phyloP scores from a whole-genome alignment of 2,888 invertebrate genomes.

The Lithophane ornitopus region DNA sequence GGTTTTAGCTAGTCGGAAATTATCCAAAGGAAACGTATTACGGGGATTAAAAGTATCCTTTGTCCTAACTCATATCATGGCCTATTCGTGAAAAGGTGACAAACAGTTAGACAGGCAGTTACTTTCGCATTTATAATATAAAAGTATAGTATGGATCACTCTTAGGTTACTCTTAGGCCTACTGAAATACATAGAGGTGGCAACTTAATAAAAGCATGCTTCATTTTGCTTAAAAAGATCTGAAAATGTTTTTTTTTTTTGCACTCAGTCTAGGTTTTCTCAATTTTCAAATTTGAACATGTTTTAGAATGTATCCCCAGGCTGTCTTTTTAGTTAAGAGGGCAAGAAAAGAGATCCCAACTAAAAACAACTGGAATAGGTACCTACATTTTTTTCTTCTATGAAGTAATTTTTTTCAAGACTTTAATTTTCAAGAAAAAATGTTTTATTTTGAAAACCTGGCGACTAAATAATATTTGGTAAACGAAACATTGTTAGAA shows the following conservation, averaged over 20 bases:
- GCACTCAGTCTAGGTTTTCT: background rate
- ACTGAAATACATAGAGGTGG: background rate
- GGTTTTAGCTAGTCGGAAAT: background rate
- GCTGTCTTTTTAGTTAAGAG: background rate
- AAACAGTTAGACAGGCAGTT: background rate
- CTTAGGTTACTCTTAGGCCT: background rate
- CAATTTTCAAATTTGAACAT: background rate
- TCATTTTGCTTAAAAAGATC: background rate
- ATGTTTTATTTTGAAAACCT: background rate
- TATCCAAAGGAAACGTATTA: background rate
- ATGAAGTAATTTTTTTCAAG: background rate
- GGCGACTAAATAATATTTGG: background rate
- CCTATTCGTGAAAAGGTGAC: background rate
- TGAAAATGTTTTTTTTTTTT: background rate
- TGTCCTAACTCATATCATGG: background rate
- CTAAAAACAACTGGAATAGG: background rate
- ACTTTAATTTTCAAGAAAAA: too few relatives aligned
- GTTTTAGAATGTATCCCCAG: background rate
- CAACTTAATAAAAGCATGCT: background rate
- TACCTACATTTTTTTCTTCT: background rate
- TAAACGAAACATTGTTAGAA: background rate
- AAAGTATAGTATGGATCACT: background rate
- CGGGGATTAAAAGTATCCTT: background rate
- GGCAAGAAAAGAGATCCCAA: too few relatives aligned
- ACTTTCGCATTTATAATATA: background rate